A percentile compares a stretch with the other conserved stretches of the same genome.
phyloP scores from a whole-genome alignment of 2,888 invertebrate species.

The Eilema griseolum region DNA sequence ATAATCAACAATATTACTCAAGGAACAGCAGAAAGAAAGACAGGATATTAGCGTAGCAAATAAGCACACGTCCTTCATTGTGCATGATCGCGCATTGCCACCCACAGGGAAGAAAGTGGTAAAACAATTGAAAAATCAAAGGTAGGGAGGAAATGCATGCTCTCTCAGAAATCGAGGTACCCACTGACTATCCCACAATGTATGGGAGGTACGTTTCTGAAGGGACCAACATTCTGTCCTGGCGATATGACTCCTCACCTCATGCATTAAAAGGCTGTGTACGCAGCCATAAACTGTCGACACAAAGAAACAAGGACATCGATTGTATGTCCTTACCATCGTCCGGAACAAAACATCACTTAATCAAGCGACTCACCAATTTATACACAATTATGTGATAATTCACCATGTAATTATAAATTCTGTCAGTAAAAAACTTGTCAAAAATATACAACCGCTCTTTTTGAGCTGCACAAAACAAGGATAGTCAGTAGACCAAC shows the following conservation, averaged over 20 bases:
- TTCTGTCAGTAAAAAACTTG: background rate
- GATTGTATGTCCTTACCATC: background rate
- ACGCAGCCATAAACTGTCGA: background rate
- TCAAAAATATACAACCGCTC: background rate
- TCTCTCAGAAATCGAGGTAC: too few species aligned
- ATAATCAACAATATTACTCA: background rate
- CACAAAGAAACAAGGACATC: slow-evolving; percentile 2
- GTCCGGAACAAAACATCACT: background rate
- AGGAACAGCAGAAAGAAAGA: background rate
- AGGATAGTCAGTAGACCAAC: too few species aligned
- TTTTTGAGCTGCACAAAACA: background rate
- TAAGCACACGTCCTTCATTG: background rate
- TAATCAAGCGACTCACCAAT: background rate
- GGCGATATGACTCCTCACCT: background rate
- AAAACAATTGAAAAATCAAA: background rate
- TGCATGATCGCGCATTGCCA: background rate
- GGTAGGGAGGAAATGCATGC: background rate
- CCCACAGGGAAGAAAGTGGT: background rate
- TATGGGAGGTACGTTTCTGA: background rate
- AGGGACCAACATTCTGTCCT: background rate
- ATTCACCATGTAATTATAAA: slow-evolving; percentile 4
- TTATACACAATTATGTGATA: background rate
- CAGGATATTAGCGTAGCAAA: background rate
- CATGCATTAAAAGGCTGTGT: background rate
- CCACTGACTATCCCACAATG: too few species aligned